phyloP scores from a whole-genome alignment of 2,797 vertebrate genomes.

The Syncerus caffer region DNA sequence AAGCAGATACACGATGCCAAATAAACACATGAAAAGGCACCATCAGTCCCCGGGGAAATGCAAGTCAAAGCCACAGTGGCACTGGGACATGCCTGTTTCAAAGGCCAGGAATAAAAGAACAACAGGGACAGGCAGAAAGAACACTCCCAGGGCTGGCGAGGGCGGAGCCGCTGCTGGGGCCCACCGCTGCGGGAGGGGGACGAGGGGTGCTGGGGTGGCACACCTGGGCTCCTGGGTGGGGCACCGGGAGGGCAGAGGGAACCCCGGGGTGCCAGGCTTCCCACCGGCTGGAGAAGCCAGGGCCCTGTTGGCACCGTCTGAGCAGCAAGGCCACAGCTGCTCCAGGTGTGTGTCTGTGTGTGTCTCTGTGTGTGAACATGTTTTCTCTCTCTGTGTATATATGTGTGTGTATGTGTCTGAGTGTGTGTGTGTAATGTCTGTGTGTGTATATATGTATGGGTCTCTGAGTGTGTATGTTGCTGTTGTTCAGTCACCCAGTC shows the following conservation, averaged over 20 bases:
- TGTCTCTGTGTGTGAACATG: neutral
- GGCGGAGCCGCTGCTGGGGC: fast-evolving
- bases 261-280: fast-evolving
- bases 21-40: fast-evolving
- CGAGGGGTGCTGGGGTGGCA: fast-evolving
- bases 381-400: too few species aligned
- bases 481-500: neutral
- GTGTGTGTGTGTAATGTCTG: neutral
- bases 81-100: fast-evolving
- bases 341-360: neutral
- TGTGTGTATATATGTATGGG: fast-evolving
- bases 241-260: neutral
- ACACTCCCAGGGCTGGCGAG: fast-evolving
- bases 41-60: fast-evolving
- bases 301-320: neutral
- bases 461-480: neutral
- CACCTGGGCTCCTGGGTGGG: neutral
- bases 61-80: fast-evolving
- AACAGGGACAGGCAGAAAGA: fast-evolving
- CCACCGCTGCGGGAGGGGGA: fast-evolving
- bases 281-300: neutral
- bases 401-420: too few species aligned
- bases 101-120: too few species aligned
- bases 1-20: fast-evolving
- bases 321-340: neutral